Conservation (phyloP, 1,140 invertebrate species). For the Tetragonula clypearis region DNA sequence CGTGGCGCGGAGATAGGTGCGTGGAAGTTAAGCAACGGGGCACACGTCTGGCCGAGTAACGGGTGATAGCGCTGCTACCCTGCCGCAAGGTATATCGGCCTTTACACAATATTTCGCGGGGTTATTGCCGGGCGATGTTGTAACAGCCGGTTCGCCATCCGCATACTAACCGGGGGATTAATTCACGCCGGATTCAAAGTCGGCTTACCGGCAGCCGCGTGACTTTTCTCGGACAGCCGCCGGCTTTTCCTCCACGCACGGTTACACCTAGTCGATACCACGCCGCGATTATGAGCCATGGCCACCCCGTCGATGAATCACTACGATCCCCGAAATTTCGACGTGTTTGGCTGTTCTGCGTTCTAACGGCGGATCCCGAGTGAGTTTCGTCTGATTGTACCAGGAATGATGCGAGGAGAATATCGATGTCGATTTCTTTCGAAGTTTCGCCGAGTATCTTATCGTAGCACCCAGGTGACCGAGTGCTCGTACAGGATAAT, state of each 20-base stretch:
- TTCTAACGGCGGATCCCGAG: neutral
- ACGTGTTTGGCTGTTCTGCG: neutral
- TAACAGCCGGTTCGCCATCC: constrained; percentile 59
- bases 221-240: constrained; percentile 28
- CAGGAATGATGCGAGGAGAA: neutral
- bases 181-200: constrained; percentile 46
- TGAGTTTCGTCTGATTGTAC: neutral
- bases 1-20: constrained; percentile 22
- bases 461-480: no score
- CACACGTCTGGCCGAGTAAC: constrained; percentile 43
- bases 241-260: neutral
- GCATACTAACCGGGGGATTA: constrained; percentile 71
- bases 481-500: no score
- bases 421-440: neutral
- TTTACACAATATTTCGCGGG: constrained; percentile 66
- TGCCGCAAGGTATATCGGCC: constrained; percentile 43
- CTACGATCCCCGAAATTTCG: neutral
- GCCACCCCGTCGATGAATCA: neutral
- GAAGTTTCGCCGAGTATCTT: neutral
- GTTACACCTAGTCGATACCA: constrained; percentile 14
- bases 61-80: constrained; percentile 25
- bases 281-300: neutral
- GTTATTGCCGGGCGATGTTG: constrained; percentile 61
- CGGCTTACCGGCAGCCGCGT: constrained; percentile 25
- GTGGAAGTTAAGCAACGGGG: constrained; percentile 61